Evolutionary conservation across 2,113 vertebrate genomes (phyloP).

Genomic region (Pipa parva): DNA sequence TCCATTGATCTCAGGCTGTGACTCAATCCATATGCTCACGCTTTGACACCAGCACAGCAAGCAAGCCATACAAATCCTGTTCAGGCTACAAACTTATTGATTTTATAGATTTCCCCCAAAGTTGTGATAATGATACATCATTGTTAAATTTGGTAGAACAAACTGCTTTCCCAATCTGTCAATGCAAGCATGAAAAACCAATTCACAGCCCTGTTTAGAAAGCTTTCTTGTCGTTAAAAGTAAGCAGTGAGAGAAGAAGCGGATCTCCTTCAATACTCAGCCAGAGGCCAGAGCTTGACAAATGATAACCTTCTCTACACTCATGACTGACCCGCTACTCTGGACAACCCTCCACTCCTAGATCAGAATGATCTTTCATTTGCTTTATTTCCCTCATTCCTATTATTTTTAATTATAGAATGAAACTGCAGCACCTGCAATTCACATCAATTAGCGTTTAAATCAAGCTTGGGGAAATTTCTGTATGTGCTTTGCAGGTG

Average conservation of each 20-base stretch:
- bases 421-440: conserved; percentile 52
- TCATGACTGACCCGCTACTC: conserved; percentile 53
- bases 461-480: conserved; percentile 57
- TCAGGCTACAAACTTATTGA: conserved; percentile 96
- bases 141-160: conserved; percentile 99
- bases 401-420: conserved; percentile 56
- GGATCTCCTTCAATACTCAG: conserved; percentile 50
- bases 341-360: conserved; percentile 49
- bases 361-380: conserved; percentile 48
- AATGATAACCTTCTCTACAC: conserved; percentile 51
- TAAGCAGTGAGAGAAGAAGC: conserved; percentile 58
- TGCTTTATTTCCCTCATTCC: conserved; percentile 18
- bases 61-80: conserved; percentile 97
- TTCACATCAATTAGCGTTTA: conserved; percentile 58
- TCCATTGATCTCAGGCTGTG: conserved; percentile 98
- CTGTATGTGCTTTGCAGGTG: conserved; percentile 56
- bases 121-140: conserved; percentile 99
- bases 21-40: conserved; percentile 95
- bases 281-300: conserved; percentile 56
- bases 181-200: conserved; percentile 79
- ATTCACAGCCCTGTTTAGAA: conserved; percentile 74
- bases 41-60: conserved; percentile 94
- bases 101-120: conserved; percentile 99
- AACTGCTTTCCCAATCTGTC: conserved; percentile 98
- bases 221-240: conserved; percentile 62